Conservation (phyloP, 2,888 invertebrate species). For the Eupithecia pulchellata region DNA sequence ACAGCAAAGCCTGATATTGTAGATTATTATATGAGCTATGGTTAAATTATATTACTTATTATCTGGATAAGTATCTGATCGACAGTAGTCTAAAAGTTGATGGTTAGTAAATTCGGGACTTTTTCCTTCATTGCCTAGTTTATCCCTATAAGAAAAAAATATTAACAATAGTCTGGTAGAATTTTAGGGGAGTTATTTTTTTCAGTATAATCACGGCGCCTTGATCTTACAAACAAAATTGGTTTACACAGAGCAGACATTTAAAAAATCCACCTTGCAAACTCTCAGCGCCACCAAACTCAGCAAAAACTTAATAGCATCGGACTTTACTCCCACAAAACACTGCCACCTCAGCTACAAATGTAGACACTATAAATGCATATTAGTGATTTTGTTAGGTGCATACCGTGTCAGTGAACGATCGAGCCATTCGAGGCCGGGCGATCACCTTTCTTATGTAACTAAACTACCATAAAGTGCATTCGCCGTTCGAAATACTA, state of each 20-base stretch:
- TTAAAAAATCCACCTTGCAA: not conserved
- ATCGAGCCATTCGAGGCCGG: slow-evolving; percentile 73
- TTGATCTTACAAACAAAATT: not conserved
- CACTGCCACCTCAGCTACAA: slow-evolving; percentile 29
- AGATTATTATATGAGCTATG: no score
- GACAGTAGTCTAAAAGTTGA: no score
- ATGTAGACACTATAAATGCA: slow-evolving; percentile 36
- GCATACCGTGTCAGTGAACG: slow-evolving; percentile 68
- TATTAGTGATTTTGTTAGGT: slow-evolving; percentile 64
- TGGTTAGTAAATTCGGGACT: not conserved
- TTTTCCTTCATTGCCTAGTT: no score
- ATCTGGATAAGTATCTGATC: no score
- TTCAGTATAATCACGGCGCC: not conserved
- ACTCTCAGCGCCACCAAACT: slow-evolving; percentile 13
- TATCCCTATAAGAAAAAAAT: no score
- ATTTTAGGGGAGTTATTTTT: not conserved
- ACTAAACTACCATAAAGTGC: slow-evolving; percentile 59
- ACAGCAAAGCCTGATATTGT: no score
- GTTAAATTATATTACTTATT: no score
- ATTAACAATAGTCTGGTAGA: not conserved
- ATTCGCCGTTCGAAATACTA: slow-evolving; percentile 63
- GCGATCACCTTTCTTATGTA: slow-evolving; percentile 80
- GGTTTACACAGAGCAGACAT: not conserved
- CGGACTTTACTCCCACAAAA: slow-evolving; percentile 33
- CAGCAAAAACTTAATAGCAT: slow-evolving; percentile 31